phyloP scores from a whole-genome alignment of 64 coral and sea anemone species.

The Montipora sp. region DNA sequence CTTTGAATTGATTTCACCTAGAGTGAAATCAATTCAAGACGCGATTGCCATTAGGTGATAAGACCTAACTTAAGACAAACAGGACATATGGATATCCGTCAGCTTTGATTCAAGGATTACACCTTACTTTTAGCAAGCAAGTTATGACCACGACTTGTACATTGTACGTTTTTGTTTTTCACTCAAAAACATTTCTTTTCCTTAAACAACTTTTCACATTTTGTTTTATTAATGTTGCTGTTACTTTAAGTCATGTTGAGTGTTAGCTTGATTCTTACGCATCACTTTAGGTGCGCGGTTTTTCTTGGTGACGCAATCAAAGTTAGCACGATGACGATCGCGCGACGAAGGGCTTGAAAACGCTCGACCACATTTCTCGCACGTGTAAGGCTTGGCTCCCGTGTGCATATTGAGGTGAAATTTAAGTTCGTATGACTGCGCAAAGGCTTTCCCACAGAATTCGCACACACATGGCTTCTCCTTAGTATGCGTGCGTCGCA shows the following conservation, averaged over 20 bases:
- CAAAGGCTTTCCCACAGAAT: constrained; percentile 88
- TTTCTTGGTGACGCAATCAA: constrained; percentile 88
- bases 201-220: no score
- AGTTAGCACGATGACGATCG: constrained; percentile 90
- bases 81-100: no score
- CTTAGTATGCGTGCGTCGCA: constrained; percentile 92
- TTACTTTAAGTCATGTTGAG: neutral
- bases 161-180: no score
- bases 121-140: no score
- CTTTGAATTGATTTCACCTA: no score
- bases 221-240: neutral
- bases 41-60: no score
- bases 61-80: no score
- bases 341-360: constrained; percentile 95
- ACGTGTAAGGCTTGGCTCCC: constrained; percentile 92
- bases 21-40: no score
- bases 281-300: constrained; percentile 90
- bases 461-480: constrained; percentile 93
- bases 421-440: constrained; percentile 93
- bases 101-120: no score
- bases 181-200: no score
- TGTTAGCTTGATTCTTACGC: constrained; percentile 71
- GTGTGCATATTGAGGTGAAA: constrained; percentile 98
- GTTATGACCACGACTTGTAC: no score
- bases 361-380: constrained; percentile 89